A percentile compares a stretch with the other conserved stretches of the same genome.
Conservation (phyloP, 2,113 vertebrate species). For the Bombycilla garrulus region DNA sequence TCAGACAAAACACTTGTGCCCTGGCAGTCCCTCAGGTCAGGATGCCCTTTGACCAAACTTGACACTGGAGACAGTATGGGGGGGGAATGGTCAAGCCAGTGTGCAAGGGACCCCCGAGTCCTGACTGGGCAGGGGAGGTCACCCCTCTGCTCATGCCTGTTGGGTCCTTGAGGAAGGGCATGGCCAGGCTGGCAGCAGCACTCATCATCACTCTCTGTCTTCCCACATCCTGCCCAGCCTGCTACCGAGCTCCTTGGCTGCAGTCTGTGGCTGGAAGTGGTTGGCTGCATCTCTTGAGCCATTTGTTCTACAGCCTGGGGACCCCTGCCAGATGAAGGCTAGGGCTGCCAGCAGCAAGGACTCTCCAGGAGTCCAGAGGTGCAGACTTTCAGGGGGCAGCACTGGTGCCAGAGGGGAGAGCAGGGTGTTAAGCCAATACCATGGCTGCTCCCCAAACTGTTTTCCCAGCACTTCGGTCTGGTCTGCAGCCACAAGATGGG, state of each 20-base stretch:
- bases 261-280: not conserved
- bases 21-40: not conserved
- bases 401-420: not conserved
- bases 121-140: accelerated
- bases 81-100: accelerated
- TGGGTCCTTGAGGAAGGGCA: not conserved
- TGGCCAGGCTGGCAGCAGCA: not conserved
- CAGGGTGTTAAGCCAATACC: not conserved
- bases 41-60: not conserved
- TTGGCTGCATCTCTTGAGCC: not conserved
- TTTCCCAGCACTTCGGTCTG: not conserved
- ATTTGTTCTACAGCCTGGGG: not conserved
- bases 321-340: not conserved
- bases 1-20: not conserved
- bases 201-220: not conserved
- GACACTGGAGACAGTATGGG: not conserved
- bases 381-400: not conserved
- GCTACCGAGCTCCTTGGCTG: not conserved
- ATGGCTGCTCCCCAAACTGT: accelerated
- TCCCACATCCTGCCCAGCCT: not conserved
- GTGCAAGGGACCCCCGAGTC: accelerated
- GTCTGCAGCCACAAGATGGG: not conserved
- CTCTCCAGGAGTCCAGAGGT: not conserved
- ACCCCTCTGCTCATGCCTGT: accelerated
- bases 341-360: not conserved